Conservation (phyloP, 64 coral and sea anemone species). For the Montipora efflorescens region DNA sequence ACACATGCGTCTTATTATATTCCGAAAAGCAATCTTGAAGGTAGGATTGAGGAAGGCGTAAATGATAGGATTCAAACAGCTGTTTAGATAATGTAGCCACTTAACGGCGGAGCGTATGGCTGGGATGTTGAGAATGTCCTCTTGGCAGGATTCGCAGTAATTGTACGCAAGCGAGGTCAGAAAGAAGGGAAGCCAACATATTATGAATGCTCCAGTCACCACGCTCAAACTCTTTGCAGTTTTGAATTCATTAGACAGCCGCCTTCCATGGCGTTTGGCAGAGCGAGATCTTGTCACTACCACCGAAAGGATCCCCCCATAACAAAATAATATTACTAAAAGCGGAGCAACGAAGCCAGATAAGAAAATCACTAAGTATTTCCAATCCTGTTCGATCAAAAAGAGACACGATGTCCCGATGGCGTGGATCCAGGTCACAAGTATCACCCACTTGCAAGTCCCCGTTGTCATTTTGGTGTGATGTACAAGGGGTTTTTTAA, state of each 20-base stretch:
- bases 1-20: slow-evolving; percentile 77
- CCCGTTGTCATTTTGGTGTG: slow-evolving; percentile 92
- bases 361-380: slow-evolving; percentile 74
- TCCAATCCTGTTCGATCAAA: slow-evolving; percentile 51
- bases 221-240: slow-evolving; percentile 94
- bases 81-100: slow-evolving; percentile 92
- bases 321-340: slow-evolving; percentile 78
- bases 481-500: slow-evolving; percentile 85
- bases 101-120: slow-evolving; percentile 78
- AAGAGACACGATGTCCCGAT: slow-evolving; percentile 37
- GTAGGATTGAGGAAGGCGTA: slow-evolving; percentile 94
- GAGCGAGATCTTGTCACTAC: slow-evolving; percentile 73
- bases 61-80: slow-evolving; percentile 93
- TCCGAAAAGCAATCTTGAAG: slow-evolving; percentile 88
- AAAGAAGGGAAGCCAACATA: slow-evolving; percentile 94
- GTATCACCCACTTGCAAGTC: slow-evolving; percentile 74
- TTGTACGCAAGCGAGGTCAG: slow-evolving; percentile 58
- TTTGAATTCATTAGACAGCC: slow-evolving; percentile 88
- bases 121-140: slow-evolving; percentile 47
- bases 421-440: slow-evolving; percentile 73
- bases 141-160: slow-evolving; percentile 42
- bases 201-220: slow-evolving; percentile 83
- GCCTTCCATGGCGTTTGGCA: slow-evolving; percentile 78
- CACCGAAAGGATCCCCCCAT: slow-evolving; percentile 78
- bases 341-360: slow-evolving; percentile 81